Percentiles rank a stretch among this genome's conserved stretches.
phyloP scores from a whole-genome alignment of 1,140 invertebrate species.

The Neoseiulus cucumeris region DNA sequence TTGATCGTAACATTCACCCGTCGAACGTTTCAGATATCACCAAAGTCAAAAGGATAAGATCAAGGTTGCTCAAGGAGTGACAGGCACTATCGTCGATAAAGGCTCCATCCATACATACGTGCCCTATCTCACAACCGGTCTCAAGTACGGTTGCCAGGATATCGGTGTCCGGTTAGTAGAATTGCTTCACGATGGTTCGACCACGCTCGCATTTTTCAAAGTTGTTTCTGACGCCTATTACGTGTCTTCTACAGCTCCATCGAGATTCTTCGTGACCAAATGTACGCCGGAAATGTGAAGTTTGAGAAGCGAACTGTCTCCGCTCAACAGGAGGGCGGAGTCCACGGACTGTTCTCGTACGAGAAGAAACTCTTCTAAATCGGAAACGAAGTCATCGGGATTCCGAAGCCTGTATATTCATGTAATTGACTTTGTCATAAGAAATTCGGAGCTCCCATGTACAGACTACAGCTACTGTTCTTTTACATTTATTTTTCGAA shows the following conservation, averaged over 20 bases:
- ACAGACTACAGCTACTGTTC: too few relatives aligned
- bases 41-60: constrained; percentile 74
- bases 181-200: too few relatives aligned
- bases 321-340: constrained; percentile 87
- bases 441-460: too few relatives aligned
- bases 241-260: constrained; percentile 2
- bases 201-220: neutral
- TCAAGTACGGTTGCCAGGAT: constrained; percentile 93
- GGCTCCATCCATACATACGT: constrained; percentile 86
- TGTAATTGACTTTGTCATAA: too few relatives aligned
- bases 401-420: too few relatives aligned
- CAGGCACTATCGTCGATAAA: constrained; percentile 91
- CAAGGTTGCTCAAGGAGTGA: constrained; percentile 95
- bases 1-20: neutral
- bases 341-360: constrained; percentile 82
- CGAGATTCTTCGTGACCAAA: constrained; percentile 45
- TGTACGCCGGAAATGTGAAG: constrained; percentile 64
- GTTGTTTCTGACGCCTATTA: too few relatives aligned
- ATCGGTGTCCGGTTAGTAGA: constrained; percentile 51
- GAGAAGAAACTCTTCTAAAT: constrained; percentile 8
- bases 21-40: constrained; percentile 15
- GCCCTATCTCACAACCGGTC: constrained; percentile 80
- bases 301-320: constrained; percentile 87
- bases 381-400: too few relatives aligned
- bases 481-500: too few relatives aligned